Evolutionary conservation across 2,113 vertebrate genomes (phyloP), one percentile per base, ranked within the genome.

Genomic region (Gasterosteus nipponicus): DNA sequence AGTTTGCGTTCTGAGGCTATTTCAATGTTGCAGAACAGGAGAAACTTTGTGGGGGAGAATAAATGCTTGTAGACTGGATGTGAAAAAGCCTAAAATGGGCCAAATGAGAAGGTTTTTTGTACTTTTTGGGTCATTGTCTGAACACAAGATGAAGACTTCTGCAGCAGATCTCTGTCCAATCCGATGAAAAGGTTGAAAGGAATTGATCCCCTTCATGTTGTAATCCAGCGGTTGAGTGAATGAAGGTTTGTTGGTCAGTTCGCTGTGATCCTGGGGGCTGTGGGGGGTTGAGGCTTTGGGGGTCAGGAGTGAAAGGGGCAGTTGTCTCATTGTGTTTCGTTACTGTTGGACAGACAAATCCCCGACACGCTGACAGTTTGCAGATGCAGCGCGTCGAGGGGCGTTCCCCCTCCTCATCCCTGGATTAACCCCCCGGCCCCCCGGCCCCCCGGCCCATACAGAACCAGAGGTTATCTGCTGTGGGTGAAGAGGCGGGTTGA

Each of bases 301-400:
- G 85, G 77, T 82, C 65, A 75, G 51, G 35, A 19, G 44, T 89
- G 87, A 90, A 85, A 73, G 79, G 85, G 78, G 61, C 84, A 79
- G 81, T 85, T 84, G 87, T 88, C 84, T 80, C 66, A 26, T 86
- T 87, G 84, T 88, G 82, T 87, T 88, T 82, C 22, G 81, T 81
- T 35, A 73, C 75, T 73, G 74, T 66, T 62, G 77, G 69, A 73
- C 84, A 51, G 71, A 7, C 66, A 83, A 89, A 90, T 71, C 82
- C 82, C 12, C 54, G 8, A 1, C 61, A 76, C 62, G 78, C 77
- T 75, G 78, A 85, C 70, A 71, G 86, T 64, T 31, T 79, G 69
- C 88, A 84, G 88, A 84, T 87, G 74, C 81, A 75, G 81, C 77
- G 57, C 11, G 39, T 49, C 39, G 75, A 77, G 61, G 26, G 64